Percentiles rank a stretch among this genome's conserved stretches.
These are phyloP conservation scores for Limnephilus lunatus DNA, from an alignment of 2,888 invertebrate genomes.

Conservation along the genomic window DNA sequence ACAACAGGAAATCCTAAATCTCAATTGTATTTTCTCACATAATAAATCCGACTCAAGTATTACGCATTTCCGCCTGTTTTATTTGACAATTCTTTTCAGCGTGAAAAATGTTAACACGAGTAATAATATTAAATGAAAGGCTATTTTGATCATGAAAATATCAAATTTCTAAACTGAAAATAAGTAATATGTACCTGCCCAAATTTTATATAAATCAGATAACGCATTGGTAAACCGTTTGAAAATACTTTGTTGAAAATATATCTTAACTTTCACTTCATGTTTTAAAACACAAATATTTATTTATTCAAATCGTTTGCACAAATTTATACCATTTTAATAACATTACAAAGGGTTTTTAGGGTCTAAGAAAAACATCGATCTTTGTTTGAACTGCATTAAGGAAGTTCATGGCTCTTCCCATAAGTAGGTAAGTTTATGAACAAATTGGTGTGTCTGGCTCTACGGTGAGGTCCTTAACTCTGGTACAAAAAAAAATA, in stretches of 20 bases:
- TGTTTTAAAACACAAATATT: not conserved
- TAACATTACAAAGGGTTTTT: too few relatives aligned
- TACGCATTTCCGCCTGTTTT: slow-evolving; percentile 48
- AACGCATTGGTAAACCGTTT: not conserved
- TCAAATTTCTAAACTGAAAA: not conserved
- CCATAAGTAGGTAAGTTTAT: too few relatives aligned
- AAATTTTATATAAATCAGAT: not conserved
- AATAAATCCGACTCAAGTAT: slow-evolving; percentile 44
- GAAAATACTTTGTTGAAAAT: not conserved
- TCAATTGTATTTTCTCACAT: slow-evolving; percentile 51
- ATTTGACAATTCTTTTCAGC: slow-evolving; percentile 29
- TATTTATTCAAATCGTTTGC: too few relatives aligned
- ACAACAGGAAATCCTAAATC: slow-evolving; percentile 50
- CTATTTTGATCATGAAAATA: not conserved
- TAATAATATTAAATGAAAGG: not conserved
- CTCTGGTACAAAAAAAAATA: too few relatives aligned
- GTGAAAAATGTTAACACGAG: not conserved
- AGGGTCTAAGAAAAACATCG: too few relatives aligned
- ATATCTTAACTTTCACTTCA: not conserved
- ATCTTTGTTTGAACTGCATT: too few relatives aligned
- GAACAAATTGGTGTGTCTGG: too few relatives aligned
- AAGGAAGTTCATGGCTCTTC: too few relatives aligned
- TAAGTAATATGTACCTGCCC: not conserved
- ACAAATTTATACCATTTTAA: too few relatives aligned
- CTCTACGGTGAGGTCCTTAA: too few relatives aligned